These are phyloP conservation scores for Hyaena hyaena DNA, from an alignment of 2,113 vertebrate species.

Conservation along the genomic window DNA sequence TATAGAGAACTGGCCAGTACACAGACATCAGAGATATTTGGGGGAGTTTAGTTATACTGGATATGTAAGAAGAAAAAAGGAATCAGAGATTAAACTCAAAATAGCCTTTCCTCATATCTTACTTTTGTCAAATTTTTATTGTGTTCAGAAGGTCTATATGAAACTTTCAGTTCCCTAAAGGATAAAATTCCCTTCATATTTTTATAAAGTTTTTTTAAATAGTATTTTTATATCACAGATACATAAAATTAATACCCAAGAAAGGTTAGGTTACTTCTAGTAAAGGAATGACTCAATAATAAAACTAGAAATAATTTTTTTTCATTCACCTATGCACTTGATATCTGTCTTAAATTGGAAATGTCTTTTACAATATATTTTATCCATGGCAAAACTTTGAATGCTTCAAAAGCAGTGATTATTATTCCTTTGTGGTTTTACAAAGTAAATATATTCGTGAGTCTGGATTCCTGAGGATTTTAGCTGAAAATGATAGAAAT, in stretches of 20 bases:
- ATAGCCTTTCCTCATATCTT: not conserved
- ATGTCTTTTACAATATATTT: not conserved
- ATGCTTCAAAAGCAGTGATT: not conserved
- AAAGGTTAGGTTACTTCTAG: not conserved
- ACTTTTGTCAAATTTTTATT: not conserved
- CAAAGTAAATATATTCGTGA: not conserved
- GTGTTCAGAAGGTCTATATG: not conserved
- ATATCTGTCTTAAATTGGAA: not conserved
- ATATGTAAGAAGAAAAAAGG: not conserved
- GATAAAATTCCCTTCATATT: conserved; percentile 5
- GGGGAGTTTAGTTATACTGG: not conserved
- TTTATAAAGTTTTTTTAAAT: conserved; percentile 30
- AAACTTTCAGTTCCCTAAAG: not conserved
- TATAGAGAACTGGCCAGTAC: not conserved
- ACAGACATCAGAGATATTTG: not conserved
- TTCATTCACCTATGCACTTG: not conserved
- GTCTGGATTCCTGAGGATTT: not conserved
- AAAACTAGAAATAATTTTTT: not conserved
- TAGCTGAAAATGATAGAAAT: not conserved
- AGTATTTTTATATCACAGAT: not conserved
- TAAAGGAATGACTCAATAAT: not conserved
- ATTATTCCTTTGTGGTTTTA: not conserved
- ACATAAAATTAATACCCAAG: not conserved
- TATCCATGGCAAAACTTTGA: not conserved
- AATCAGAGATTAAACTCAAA: conserved; percentile 49